Conservation (phyloP, 2,888 invertebrate species). For the Scrobipalpa atriplicella region DNA sequence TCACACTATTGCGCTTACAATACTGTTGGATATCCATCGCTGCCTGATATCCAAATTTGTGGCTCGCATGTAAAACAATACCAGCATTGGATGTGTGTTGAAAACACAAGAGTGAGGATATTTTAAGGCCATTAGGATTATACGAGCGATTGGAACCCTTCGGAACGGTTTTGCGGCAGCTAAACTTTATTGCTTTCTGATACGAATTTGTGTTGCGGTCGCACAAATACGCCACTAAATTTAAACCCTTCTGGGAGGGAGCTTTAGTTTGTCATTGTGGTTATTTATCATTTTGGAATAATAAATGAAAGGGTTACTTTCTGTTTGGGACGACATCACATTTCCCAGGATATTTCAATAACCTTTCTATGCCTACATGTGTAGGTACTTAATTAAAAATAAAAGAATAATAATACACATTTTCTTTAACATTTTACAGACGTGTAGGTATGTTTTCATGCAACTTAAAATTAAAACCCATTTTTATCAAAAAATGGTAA, state of each 20-base stretch:
- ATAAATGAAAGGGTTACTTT: constrained; percentile 6
- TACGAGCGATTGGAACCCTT: constrained; percentile 19
- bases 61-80: neutral
- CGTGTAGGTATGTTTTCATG: too few relatives aligned
- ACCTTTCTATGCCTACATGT: too few relatives aligned
- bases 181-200: constrained; percentile 22
- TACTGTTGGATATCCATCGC: neutral
- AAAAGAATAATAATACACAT: too few relatives aligned
- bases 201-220: constrained; percentile 17
- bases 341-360: neutral
- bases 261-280: neutral
- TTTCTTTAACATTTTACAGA: too few relatives aligned
- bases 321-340: neutral
- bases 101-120: neutral
- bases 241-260: constrained; percentile 8
- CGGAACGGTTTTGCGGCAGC: neutral
- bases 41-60: neutral
- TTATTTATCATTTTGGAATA: constrained; percentile 4
- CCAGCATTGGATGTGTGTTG: neutral
- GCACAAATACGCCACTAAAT: constrained; percentile 12
- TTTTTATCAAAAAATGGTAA: too few relatives aligned
- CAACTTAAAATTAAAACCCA: too few relatives aligned
- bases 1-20: neutral
- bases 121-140: constrained; percentile 22
- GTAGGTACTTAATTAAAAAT: too few relatives aligned